Conservation (phyloP, 2,888 invertebrate species). For the Phasia obesa region DNA sequence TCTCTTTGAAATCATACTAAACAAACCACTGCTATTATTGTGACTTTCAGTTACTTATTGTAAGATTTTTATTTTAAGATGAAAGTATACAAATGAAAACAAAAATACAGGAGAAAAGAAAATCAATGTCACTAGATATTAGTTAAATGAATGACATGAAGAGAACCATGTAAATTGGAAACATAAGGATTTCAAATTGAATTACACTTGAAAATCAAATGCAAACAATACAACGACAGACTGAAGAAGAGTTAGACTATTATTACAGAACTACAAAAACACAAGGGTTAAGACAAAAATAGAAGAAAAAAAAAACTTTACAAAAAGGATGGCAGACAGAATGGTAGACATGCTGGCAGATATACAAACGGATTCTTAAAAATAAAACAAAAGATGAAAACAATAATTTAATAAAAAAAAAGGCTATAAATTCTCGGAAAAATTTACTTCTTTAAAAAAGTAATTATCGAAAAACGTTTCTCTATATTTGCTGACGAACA, state of each 20-base stretch:
- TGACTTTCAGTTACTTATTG: too few species aligned
- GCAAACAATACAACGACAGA: slow-evolving; percentile 34
- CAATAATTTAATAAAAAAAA: too few species aligned
- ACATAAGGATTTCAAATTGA: slow-evolving; percentile 62
- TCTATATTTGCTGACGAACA: too few species aligned
- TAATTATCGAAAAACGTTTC: too few species aligned
- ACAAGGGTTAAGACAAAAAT: not conserved
- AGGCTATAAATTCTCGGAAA: too few species aligned
- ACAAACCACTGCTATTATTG: too few species aligned
- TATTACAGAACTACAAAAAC: not conserved
- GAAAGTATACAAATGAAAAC: not conserved
- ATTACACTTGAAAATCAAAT: slow-evolving; percentile 64
- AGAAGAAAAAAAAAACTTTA: not conserved
- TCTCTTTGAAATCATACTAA: too few species aligned
- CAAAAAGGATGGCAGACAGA: not conserved
- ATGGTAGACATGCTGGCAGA: not conserved
- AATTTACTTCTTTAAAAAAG: too few species aligned
- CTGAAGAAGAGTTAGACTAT: not conserved
- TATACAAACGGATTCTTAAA: slow-evolving; percentile 3
- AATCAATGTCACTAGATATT: slow-evolving; percentile 30
- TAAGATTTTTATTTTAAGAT: not conserved
- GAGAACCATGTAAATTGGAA: slow-evolving; percentile 47
- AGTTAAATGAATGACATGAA: slow-evolving; percentile 38
- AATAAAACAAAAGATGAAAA: not conserved
- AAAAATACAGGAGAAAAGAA: slow-evolving; percentile 3